Evolutionary conservation across 1,140 invertebrate species (phyloP), one percentile per base, ranked within the genome.

Genomic region (Pollicipes pollicipes): DNA sequence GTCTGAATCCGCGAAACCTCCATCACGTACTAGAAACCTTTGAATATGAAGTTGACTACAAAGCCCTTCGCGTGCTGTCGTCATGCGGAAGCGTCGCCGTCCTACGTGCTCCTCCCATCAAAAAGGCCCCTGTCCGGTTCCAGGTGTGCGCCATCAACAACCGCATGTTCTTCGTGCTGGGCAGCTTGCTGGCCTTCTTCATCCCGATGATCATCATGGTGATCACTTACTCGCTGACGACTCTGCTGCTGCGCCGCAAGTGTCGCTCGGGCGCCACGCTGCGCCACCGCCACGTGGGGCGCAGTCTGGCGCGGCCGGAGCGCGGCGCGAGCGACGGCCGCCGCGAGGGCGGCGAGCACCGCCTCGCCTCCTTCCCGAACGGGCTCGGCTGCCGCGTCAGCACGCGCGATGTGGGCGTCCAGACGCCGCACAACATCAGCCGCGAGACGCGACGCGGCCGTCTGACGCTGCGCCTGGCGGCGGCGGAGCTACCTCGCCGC

Each of bases 181-280:
- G 90, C 0, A 95, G 92, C 0, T 80, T 96, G 74, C 85, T 95
- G 68, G 91, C 85, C 85, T 98, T 98, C 81, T 96, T 96, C 81
- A 92, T 97, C 72, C 95, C 95, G 2, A 83, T 98, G 68, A 83
- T 88, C 6, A 93, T 97, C 68, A 98, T 98, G 94, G 82, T 96
- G 75, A 81, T 94, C 63, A 96, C 94, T 3, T 97, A 97, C 77
- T 86, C 89, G 0, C 83, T 95, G 30, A 97, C 94, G 0, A 91
- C 95, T 16, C 87, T 90, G 72, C 80, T 95, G 69, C 81, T 95
- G 35, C 83, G 89, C 31, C 77, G 80, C 70, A 82, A 83, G 73
- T 64, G 63, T 21, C 63, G 63, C 63, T 64, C 63, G 24, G 27
- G 26, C 45, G 45, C 30, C 35, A 27, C 64, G 32, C 17, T 26